These are phyloP conservation scores for Lithobates sylvaticus DNA, from an alignment of 2,797 vertebrate species.

Conservation along the genomic window DNA sequence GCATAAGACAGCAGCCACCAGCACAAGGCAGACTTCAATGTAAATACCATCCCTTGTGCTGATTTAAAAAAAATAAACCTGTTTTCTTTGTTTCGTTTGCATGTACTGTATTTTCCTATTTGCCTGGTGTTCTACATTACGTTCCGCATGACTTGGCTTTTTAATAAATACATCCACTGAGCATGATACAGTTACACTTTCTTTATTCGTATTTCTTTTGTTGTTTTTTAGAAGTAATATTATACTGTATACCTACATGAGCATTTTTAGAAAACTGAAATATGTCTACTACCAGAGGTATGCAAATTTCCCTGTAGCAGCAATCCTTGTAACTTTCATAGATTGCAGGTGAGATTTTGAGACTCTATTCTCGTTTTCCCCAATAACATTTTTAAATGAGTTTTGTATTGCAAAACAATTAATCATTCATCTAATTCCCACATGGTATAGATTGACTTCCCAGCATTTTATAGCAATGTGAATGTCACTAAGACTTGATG, in stretches of 20 bases:
- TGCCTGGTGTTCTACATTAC: no score
- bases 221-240: neutral
- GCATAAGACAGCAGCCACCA: no score
- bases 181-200: neutral
- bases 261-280: neutral
- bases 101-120: no score
- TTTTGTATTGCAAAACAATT: slow-evolving; percentile 25
- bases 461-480: neutral
- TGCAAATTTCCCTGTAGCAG: slow-evolving; percentile 1
- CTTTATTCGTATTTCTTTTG: neutral
- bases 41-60: no score
- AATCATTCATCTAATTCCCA: slow-evolving; percentile 50
- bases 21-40: no score
- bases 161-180: no score
- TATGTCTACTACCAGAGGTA: neutral
- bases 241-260: neutral
- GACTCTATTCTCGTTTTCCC: neutral
- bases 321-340: neutral
- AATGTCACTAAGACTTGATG: slow-evolving; percentile 42
- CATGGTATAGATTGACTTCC: slow-evolving; percentile 40
- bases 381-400: slow-evolving; percentile 29
- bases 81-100: no score
- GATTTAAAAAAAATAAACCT: no score
- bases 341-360: slow-evolving; percentile 9
- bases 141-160: no score